Base-by-base conservation (phyloP, 2,888 invertebrate species). In the Yponomeuta malinellus region DNA sequence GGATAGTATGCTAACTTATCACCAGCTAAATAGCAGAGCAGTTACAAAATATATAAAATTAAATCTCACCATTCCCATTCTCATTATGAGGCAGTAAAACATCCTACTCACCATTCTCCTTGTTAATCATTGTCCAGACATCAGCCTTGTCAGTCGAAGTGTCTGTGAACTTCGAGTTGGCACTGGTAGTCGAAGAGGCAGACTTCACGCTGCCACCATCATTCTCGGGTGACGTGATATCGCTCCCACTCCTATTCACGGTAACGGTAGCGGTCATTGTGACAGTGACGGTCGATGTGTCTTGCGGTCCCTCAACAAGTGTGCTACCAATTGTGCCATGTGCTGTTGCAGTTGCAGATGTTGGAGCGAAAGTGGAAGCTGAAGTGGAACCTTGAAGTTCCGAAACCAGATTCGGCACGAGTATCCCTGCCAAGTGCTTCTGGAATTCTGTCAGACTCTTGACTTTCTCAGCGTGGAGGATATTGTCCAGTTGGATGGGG, bases 51-150 rank as follows among this genome's bases (percentile, higher is more conserved):
- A 37, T 37, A 4, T 37, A 37, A 37, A 37, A 37, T 37, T 37
- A 37, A 2, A 37, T 37, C 37, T 37, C 37, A 37, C 37, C 37
- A 37, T 4, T 4, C 5, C 2, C 37, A 37, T 37, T 37, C 37
- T n/a, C n/a, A n/a, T 1, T 37, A 0, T 23, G 23, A 23, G 23
- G 0, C 23, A 23, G 23, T 23, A 23, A 23, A 23, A 23, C 23
- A 23, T 23, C 0, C 23, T 23, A 23, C 72, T 72, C 81, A 89
- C 89, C 89, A 81, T 84, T 88, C 10, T 88, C 88, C 63, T 85
- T 84, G 70, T 87, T 88, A 72, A 91, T 89, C 74, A 90, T 76
- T 10, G 90, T 90, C 86, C 89, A 88, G 29, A 80, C 90, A 72
- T 89, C 89, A 71, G 73, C 79, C 74, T 83, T 88, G 31, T 89